A percentile compares a stretch with the other conserved stretches of the same genome.
Conservation (phyloP, 2,888 invertebrate species). For the Tachina fera region DNA sequence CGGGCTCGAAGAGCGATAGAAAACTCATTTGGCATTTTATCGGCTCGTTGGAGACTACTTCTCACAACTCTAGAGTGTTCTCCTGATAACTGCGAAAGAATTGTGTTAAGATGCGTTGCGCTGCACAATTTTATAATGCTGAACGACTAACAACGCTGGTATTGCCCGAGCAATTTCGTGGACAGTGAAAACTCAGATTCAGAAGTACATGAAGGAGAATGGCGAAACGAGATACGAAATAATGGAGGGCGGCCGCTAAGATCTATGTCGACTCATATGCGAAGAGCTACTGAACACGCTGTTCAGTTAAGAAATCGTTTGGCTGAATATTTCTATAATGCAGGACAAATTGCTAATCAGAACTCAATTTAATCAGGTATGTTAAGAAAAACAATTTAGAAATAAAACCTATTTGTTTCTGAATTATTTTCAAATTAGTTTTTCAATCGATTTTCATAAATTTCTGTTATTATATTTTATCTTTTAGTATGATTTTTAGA, state of each 20-base stretch:
- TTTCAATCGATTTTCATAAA: not conserved
- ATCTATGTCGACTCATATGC: constrained; percentile 1
- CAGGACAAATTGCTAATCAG: constrained; percentile 2
- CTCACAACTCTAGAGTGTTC: not conserved
- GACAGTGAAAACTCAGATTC: constrained; percentile 17
- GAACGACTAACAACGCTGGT: constrained; percentile 21
- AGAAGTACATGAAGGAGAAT: constrained; percentile 13
- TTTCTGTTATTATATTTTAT: not conserved
- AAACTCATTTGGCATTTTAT: constrained; percentile 33
- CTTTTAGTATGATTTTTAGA: not conserved
- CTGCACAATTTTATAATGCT: constrained; percentile 35
- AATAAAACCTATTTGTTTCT: not conserved
- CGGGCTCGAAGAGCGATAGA: constrained; percentile 20
- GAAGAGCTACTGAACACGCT: constrained; percentile 8
- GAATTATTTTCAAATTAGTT: not conserved
- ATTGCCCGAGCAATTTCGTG: constrained; percentile 11
- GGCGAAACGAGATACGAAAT: not conserved
- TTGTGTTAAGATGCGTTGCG: constrained; percentile 20
- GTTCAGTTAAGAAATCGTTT: not conserved
- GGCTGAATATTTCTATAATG: constrained; percentile 8
- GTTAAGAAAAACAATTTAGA: constrained; percentile 1
- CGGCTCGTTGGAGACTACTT: constrained; percentile 34
- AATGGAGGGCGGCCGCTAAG: not conserved
- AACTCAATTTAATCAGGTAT: not conserved
- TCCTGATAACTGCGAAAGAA: constrained; percentile 15